Evolutionary conservation across 2,797 vertebrate species (phyloP).

Genomic region (Chelon labrosus): DNA sequence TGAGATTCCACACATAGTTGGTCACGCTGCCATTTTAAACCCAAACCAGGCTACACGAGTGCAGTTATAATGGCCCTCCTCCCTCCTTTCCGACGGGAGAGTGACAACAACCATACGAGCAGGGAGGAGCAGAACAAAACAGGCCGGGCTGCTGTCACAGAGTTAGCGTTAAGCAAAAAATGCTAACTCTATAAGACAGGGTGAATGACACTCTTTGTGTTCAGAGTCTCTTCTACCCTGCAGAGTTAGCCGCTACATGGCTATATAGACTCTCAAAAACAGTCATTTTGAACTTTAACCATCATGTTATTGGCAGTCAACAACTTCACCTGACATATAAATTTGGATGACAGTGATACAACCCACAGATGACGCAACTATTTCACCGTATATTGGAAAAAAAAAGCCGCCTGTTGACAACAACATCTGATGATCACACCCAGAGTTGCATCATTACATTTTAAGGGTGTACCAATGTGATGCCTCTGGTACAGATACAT

Average conservation of each 20-base stretch:
- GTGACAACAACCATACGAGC: slow-evolving; percentile 63
- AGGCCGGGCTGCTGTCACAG: slow-evolving; percentile 50
- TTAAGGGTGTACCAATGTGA: slow-evolving; percentile 16
- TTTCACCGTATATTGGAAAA: neutral
- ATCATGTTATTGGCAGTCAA: neutral
- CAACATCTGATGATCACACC: slow-evolving; percentile 26
- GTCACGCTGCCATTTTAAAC: slow-evolving; percentile 86
- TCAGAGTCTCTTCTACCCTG: slow-evolving; percentile 39
- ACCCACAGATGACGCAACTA: neutral
- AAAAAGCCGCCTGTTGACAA: slow-evolving; percentile 7
- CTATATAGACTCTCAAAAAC: slow-evolving; percentile 5
- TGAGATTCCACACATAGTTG: slow-evolving; percentile 87
- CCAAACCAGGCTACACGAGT: slow-evolving; percentile 74
- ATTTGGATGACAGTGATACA: neutral
- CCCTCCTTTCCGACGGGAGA: slow-evolving; percentile 56
- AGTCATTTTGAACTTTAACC: slow-evolving; percentile 6
- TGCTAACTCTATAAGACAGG: slow-evolving; percentile 53
- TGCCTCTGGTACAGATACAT: slow-evolving; percentile 12
- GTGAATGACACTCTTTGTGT: slow-evolving; percentile 80
- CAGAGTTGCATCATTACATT: slow-evolving; percentile 52
- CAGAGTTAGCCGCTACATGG: slow-evolving; percentile 21
- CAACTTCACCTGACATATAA: neutral
- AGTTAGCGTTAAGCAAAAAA: slow-evolving; percentile 54
- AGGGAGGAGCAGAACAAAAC: slow-evolving; percentile 61
- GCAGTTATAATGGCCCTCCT: slow-evolving; percentile 55